Percentiles rank a stretch among this genome's conserved stretches.
phyloP scores from a whole-genome alignment of 37 sponge, comb jelly and placozoan species.

The Ephydatia muelleri region DNA sequence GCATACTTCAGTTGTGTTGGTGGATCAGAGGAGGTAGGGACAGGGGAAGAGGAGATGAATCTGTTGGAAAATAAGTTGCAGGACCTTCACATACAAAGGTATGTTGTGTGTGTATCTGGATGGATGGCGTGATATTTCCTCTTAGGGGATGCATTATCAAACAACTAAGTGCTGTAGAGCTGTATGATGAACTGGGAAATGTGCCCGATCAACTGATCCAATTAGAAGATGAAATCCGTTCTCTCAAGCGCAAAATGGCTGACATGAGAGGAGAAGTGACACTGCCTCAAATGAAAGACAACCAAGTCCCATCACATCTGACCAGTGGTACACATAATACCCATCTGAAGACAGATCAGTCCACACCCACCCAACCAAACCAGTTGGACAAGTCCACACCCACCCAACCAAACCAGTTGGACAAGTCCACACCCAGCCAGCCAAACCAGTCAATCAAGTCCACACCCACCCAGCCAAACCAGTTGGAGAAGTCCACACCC shows the following conservation, averaged over 20 bases:
- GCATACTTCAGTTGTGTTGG: slow-evolving; percentile 21
- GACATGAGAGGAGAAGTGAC: background rate
- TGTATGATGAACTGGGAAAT: background rate
- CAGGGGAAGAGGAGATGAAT: background rate
- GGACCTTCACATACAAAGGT: slow-evolving; percentile 24
- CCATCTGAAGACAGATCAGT: no score
- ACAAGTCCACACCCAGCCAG: background rate
- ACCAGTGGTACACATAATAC: no score
- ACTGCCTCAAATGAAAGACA: background rate
- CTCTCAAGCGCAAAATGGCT: background rate
- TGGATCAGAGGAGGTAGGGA: background rate
- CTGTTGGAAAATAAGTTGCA: background rate
- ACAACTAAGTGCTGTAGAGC: background rate
- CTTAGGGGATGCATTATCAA: background rate
- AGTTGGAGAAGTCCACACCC: background rate
- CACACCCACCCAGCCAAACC: background rate
- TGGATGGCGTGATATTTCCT: background rate
- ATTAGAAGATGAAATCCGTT: background rate
- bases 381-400: no score
- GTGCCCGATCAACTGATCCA: background rate
- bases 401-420: no score
- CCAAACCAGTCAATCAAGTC: background rate
- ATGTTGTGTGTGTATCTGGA: background rate
- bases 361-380: no score
- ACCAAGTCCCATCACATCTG: background rate